These are phyloP conservation scores for Pyrgilauda ruficollis DNA, from an alignment of 2,113 vertebrate genomes.

Conservation along the genomic window DNA sequence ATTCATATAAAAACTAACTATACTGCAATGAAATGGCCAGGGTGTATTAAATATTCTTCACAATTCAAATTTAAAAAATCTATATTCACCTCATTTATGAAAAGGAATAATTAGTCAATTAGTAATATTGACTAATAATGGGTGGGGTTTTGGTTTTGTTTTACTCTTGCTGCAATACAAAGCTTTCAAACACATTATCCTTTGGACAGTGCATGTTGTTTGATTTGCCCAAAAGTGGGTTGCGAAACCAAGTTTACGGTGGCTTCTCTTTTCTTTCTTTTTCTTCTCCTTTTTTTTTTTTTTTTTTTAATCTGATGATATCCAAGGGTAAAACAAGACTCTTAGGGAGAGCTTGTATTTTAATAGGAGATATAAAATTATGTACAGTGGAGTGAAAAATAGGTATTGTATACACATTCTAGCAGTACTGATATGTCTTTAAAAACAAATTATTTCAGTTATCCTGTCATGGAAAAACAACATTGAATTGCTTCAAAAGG, in stretches of 20 bases:
- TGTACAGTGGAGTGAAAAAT: not conserved
- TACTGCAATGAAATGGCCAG: not conserved
- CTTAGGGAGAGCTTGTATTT: not conserved
- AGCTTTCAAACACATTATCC: not conserved
- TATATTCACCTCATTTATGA: not conserved
- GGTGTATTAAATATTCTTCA: not conserved
- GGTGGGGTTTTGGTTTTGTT: not conserved
- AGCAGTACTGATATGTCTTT: not conserved
- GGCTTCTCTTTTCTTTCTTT: not conserved
- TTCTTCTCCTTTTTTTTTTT: not conserved
- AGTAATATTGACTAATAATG: not conserved
- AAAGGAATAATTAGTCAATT: not conserved
- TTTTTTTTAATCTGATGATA: not conserved
- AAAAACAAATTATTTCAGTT: constrained; percentile 20
- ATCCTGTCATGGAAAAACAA: not conserved
- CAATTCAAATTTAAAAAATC: not conserved
- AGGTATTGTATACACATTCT: not conserved
- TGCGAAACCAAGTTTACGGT: not conserved
- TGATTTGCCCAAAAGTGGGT: not conserved
- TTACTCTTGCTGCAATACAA: not conserved
- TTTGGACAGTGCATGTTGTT: not conserved
- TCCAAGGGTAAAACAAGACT: not conserved
- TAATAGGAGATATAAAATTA: not conserved
- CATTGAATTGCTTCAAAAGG: not conserved
- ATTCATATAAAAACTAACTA: not conserved